A percentile compares a stretch with the other conserved stretches of the same genome.
These are phyloP conservation scores for Nothobranchius kuhntae DNA, from an alignment of 2,113 vertebrate genomes.

Conservation along the genomic window DNA sequence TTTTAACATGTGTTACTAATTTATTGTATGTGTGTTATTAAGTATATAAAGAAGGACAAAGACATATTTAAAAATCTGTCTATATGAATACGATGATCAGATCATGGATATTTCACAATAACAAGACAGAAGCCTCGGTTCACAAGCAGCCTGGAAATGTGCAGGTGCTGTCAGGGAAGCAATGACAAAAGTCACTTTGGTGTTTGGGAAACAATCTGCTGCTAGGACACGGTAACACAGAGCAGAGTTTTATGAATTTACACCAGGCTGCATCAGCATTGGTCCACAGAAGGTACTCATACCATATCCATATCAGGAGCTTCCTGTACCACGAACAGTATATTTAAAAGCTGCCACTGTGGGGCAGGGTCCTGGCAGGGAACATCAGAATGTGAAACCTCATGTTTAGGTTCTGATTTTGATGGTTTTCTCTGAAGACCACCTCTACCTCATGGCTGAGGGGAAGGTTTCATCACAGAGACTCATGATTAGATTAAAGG, in stretches of 20 bases:
- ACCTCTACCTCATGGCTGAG: slow-evolving; percentile 7
- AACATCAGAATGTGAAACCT: slow-evolving; percentile 3
- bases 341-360: neutral
- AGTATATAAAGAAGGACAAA: too few relatives aligned
- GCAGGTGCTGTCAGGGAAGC: slow-evolving; percentile 38
- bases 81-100: neutral
- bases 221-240: slow-evolving; percentile 64
- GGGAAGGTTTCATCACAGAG: too few relatives aligned
- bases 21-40: too few relatives aligned
- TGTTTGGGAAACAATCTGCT: slow-evolving; percentile 69
- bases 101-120: neutral
- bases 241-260: slow-evolving; percentile 45
- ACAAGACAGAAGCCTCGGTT: neutral
- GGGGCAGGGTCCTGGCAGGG: neutral
- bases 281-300: neutral
- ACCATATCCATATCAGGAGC: slow-evolving; percentile 2
- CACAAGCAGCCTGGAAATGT: slow-evolving; percentile 15
- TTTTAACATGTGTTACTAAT: too few relatives aligned
- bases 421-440: neutral
- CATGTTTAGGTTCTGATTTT: slow-evolving; percentile 27
- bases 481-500: slow-evolving; percentile 43
- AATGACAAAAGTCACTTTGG: slow-evolving; percentile 36
- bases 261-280: slow-evolving; percentile 42
- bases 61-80: neutral
- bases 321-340: neutral